Percentiles rank a stretch among this genome's conserved stretches.
Evolutionary conservation across 2,113 vertebrate species (phyloP).

Genomic region (Ondatra zibethicus): DNA sequence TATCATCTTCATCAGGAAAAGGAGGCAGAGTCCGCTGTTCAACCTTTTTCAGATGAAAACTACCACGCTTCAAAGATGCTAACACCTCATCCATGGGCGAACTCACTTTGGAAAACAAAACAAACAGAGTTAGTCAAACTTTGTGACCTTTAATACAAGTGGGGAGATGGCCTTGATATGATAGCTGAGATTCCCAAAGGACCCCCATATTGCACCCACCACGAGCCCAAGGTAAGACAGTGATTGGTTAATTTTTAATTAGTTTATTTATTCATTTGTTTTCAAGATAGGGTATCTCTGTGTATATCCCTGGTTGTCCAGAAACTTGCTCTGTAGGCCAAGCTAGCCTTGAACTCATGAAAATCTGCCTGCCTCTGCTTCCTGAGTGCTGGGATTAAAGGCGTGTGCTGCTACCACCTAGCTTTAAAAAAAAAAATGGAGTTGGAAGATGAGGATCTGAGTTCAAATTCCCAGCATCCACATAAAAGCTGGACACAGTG

Average conservation of each 20-base stretch:
- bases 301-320: not conserved
- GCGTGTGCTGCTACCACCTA: not conserved
- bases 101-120: constrained; percentile 90
- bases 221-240: constrained; percentile 1
- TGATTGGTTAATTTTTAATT: not conserved
- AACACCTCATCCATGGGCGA: constrained; percentile 99
- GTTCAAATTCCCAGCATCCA: not conserved
- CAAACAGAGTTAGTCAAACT: constrained; percentile 39
- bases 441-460: not conserved
- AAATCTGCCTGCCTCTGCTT: not conserved
- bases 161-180: not conserved
- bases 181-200: not conserved
- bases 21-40: constrained; percentile 95
- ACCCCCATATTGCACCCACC: not conserved
- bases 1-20: constrained; percentile 95
- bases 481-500: not conserved
- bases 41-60: constrained; percentile 97
- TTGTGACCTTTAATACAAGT: not conserved
- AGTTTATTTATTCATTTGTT: not conserved
- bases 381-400: not conserved
- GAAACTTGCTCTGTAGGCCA: not conserved
- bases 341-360: not conserved
- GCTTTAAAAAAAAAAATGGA: not conserved
- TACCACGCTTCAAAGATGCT: constrained; percentile 97
- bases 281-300: not conserved